A percentile compares a stretch with the other conserved stretches of the same genome.
These are phyloP conservation scores for Silurus aristotelis DNA, from an alignment of 2,797 vertebrate species.

Conservation along the genomic window DNA sequence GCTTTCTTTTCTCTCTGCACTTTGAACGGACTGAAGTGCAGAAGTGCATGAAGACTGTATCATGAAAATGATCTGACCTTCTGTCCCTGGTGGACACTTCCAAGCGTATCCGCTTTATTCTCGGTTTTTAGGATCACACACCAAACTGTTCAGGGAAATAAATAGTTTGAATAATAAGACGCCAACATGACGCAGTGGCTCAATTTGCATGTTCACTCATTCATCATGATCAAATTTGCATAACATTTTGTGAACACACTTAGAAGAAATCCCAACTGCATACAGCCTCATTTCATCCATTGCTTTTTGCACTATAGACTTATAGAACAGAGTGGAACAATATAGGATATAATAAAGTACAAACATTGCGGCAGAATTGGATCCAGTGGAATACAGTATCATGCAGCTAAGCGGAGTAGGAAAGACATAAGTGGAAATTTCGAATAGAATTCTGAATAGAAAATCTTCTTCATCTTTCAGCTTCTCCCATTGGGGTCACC, in stretches of 20 bases:
- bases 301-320: background rate
- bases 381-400: no score
- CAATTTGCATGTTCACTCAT: background rate
- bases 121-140: no score
- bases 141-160: background rate
- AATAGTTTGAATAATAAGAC: background rate
- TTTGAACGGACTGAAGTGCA: slow-evolving; percentile 60
- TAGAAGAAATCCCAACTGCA: background rate
- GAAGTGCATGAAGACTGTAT: background rate
- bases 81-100: background rate
- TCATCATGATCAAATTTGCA: background rate
- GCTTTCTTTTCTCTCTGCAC: slow-evolving; percentile 55
- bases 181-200: background rate
- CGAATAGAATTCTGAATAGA: no score
- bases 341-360: background rate
- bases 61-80: background rate
- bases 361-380: no score
- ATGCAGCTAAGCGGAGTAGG: no score
- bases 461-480: no score
- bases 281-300: background rate
- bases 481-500: no score
- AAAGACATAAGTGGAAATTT: no score
- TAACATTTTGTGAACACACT: background rate
- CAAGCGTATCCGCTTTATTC: background rate
- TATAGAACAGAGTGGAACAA: background rate